Base-by-base conservation (phyloP, 2,888 invertebrate species). In the Oegoconia quadripuncta region DNA sequence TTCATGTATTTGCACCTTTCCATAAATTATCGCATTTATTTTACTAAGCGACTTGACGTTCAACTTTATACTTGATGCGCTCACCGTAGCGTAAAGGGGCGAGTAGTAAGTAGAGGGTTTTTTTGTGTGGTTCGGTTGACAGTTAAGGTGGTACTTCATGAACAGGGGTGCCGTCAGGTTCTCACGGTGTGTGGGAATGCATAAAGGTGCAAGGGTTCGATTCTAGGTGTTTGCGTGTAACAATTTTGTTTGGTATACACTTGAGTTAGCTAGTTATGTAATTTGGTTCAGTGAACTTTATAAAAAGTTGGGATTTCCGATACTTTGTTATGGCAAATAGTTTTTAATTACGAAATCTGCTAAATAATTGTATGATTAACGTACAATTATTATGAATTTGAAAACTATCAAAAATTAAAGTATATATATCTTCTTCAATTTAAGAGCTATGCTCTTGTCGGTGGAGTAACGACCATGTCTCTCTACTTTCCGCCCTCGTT, bases 141-240 rank as follows among this genome's bases (percentile, higher is more conserved):
- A 52, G 48, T 50, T 46, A 69, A 70, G 63, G 55, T 52, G 53
- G 72, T 74, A 64, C 75, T 86, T 84, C 64, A 74, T 79, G 63
- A 54, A 44, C 61, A 51, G 70, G 74, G 67, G 75, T 71, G 68
- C 60, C 54, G 61, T 54, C 33, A 20, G 43, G 60, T 84, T 83
- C 86, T 72, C 86, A 83, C 84, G 84, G 59, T 75, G 77, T 86
- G 83, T 86, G 86, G 82, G 87, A 86, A 87, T 83, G 71, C 66
- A 53, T 48, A 65, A 77, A 81, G 82, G 83, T 80, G 81, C 73
- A 79, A 82, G 75, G 81, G 81, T 71, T 68, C 55, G 51, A 35
- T 52, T 52, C 52, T 41, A 45, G 50, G 47, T 49, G 42, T 38
- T 43, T 42, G 44, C 38, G 38, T 38, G 38, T 35, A 28, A 34